These are phyloP conservation scores for Drosophila paulistorum DNA, from an alignment of 1,140 invertebrate genomes.

Conservation along the genomic window DNA sequence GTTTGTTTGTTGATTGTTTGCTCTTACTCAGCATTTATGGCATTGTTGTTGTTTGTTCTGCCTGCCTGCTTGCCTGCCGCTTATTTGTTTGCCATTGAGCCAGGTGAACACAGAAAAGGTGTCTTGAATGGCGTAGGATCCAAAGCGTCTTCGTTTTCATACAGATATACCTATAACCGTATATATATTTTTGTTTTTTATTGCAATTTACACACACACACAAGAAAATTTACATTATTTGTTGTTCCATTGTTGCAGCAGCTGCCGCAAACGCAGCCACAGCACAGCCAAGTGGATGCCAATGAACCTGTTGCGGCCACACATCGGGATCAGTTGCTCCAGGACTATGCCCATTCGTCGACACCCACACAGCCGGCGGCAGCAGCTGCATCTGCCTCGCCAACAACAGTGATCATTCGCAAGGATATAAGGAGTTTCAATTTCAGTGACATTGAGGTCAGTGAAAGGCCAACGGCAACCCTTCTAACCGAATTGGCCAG, in stretches of 20 bases:
- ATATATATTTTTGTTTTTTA: background rate
- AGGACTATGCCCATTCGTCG: slow-evolving; percentile 52
- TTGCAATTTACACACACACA: slow-evolving; percentile 73
- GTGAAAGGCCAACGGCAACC: slow-evolving; percentile 66
- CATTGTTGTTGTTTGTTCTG: slow-evolving; percentile 53
- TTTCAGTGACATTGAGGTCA: slow-evolving; percentile 80
- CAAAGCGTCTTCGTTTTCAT: slow-evolving; percentile 59
- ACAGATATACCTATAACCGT: background rate
- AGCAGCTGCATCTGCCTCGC: slow-evolving; percentile 39
- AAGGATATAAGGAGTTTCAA: slow-evolving; percentile 82
- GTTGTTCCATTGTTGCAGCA: slow-evolving; percentile 3
- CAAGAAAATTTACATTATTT: slow-evolving; percentile 69
- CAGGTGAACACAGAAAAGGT: slow-evolving; percentile 53
- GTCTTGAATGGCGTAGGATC: slow-evolving; percentile 33
- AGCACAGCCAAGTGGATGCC: slow-evolving; percentile 55
- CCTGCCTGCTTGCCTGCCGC: slow-evolving; percentile 41
- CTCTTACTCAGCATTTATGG: slow-evolving; percentile 77
- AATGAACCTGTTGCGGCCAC: slow-evolving; percentile 61
- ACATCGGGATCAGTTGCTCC: slow-evolving; percentile 49
- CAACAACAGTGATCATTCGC: slow-evolving; percentile 69
- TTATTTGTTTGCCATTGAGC: slow-evolving; percentile 76
- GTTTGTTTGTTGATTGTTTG: slow-evolving; percentile 49
- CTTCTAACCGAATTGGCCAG: slow-evolving; percentile 67
- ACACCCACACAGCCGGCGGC: slow-evolving; percentile 53
- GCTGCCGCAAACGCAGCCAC: slow-evolving; percentile 25